Conservation (phyloP, 2,888 invertebrate species). For the Lumbricus terrestris region DNA sequence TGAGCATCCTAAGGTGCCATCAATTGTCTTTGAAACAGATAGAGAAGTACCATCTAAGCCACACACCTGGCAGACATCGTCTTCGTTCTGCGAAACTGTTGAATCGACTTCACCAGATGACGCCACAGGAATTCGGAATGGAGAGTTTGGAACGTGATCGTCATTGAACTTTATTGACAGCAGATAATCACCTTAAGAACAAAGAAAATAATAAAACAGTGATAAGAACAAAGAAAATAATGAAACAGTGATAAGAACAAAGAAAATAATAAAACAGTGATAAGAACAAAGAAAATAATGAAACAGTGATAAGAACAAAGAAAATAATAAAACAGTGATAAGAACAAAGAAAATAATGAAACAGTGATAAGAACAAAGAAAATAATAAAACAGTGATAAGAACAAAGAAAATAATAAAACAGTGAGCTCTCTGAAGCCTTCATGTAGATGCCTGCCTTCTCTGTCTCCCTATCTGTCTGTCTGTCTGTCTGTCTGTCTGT, state of each 20-base stretch:
- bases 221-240: not conserved
- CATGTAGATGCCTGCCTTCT: not conserved
- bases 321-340: not conserved
- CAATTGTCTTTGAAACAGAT: too few relatives aligned
- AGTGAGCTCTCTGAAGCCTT: not conserved
- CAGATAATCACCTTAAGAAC: conserved; percentile 84
- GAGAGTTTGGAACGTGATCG: conserved; percentile 95
- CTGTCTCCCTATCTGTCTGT: not conserved
- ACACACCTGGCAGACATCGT: not conserved
- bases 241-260: not conserved
- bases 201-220: not conserved
- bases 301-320: not conserved
- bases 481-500: not conserved
- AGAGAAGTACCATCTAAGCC: too few relatives aligned
- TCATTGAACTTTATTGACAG: conserved; percentile 96
- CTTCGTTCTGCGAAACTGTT: not conserved
- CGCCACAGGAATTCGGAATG: conserved; percentile 65
- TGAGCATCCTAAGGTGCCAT: too few relatives aligned
- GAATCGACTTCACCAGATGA: not conserved
- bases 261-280: not conserved
- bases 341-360: not conserved
- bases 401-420: not conserved
- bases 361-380: not conserved
- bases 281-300: not conserved
- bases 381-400: not conserved